phyloP scores from a whole-genome alignment of 2,888 invertebrate genomes.

The Archips xylosteana region DNA sequence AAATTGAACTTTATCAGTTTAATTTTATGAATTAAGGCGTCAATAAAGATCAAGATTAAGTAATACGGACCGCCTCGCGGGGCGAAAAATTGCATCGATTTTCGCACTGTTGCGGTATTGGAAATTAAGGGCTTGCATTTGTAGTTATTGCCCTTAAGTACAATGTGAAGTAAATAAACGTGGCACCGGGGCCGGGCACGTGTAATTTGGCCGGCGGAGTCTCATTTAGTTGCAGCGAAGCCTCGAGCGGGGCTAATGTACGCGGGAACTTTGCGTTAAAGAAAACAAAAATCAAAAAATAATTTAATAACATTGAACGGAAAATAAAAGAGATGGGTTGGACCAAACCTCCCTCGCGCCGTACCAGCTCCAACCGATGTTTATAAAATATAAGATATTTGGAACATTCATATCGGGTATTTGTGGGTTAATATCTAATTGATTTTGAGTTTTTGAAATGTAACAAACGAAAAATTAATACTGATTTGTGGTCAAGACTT shows the following conservation, averaged over 20 bases:
- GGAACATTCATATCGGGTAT: neutral
- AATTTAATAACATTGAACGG: slow-evolving; percentile 78
- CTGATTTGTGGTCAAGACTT: neutral
- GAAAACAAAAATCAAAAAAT: slow-evolving; percentile 79
- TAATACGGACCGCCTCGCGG: slow-evolving; percentile 17
- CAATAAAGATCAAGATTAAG: slow-evolving; percentile 27
- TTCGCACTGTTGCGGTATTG: slow-evolving; percentile 67
- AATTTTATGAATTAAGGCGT: slow-evolving; percentile 34
- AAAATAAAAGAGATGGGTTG: slow-evolving; percentile 74
- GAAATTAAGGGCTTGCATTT: slow-evolving; percentile 75
- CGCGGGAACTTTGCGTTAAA: slow-evolving; percentile 73
- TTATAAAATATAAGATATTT: neutral
- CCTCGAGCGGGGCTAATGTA: slow-evolving; percentile 74
- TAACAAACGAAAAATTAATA: neutral
- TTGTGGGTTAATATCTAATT: neutral
- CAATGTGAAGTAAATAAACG: slow-evolving; percentile 83
- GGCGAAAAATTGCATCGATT: slow-evolving; percentile 61
- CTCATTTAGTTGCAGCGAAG: slow-evolving; percentile 77
- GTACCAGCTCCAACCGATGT: slow-evolving; percentile 48
- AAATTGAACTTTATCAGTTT: slow-evolving; percentile 38
- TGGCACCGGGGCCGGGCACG: slow-evolving; percentile 71
- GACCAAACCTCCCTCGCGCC: slow-evolving; percentile 69
- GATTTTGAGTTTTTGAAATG: neutral
- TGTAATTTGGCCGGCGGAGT: slow-evolving; percentile 82
- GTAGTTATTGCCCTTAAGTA: slow-evolving; percentile 84